Conservation (phyloP, 2,888 invertebrate species). For the Orchesellides sinensis region DNA sequence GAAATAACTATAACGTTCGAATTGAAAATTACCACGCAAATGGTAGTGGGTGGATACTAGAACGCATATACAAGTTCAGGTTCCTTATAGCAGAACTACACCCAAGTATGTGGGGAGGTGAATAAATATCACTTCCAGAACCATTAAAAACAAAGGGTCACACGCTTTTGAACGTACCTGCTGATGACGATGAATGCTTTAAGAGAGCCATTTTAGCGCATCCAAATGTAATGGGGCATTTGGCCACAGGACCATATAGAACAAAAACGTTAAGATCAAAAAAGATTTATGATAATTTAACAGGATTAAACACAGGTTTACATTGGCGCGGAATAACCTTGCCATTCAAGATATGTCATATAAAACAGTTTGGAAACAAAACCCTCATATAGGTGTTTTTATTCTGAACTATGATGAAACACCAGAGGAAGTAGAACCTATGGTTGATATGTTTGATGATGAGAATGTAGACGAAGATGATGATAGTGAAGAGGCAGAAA, state of each 20-base stretch:
- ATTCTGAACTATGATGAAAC: not conserved
- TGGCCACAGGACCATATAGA: not conserved
- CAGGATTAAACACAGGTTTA: not conserved
- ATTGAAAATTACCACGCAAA: not conserved
- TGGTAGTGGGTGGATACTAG: slow-evolving; percentile 4
- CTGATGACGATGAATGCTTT: not conserved
- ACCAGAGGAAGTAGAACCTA: not conserved
- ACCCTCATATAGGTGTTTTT: not conserved
- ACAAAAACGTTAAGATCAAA: not conserved
- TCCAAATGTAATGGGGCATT: too few species aligned
- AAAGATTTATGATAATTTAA: too few species aligned
- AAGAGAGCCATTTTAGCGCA: not conserved
- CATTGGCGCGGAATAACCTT: not conserved
- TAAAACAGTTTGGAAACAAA: not conserved
- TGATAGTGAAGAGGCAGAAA: not conserved
- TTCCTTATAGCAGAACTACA: not conserved
- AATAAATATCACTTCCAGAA: not conserved
- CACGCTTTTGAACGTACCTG: not conserved
- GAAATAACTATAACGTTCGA: not conserved
- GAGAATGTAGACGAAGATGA: not conserved
- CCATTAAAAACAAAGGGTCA: not conserved
- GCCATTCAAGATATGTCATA: not conserved
- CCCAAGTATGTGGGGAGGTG: not conserved
- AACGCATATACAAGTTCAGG: not conserved
- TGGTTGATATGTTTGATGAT: too few species aligned